Conservation (phyloP, 2,888 invertebrate species). For the Chrysopilus asiliformis region DNA sequence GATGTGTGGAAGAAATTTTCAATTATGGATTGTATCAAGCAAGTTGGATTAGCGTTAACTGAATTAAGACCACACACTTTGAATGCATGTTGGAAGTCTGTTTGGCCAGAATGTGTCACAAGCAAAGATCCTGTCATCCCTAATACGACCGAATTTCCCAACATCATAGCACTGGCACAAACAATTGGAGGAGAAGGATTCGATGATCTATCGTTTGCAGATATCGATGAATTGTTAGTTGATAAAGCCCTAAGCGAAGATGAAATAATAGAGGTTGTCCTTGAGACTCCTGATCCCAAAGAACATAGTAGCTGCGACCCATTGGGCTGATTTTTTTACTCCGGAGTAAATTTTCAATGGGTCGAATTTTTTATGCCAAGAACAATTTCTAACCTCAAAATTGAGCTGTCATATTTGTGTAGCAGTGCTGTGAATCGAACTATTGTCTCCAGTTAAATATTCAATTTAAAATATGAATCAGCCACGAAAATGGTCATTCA, state of each 20-base stretch:
- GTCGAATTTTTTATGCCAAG: too few relatives aligned
- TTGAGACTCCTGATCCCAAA: too few relatives aligned
- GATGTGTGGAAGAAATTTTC: slow-evolving; percentile 14
- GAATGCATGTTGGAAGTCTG: slow-evolving; percentile 20
- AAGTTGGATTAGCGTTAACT: slow-evolving; percentile 7
- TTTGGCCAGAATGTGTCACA: slow-evolving; percentile 19
- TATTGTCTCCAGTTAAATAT: too few relatives aligned
- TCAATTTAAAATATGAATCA: too few relatives aligned
- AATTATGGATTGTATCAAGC: slow-evolving; percentile 12
- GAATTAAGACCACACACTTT: slow-evolving; percentile 18
- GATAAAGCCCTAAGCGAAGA: slow-evolving; percentile 15
- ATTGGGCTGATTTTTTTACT: too few relatives aligned
- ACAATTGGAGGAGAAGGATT: slow-evolving; percentile 20
- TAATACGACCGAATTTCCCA: neutral
- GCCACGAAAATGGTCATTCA: too few relatives aligned
- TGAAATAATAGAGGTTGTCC: too few relatives aligned
- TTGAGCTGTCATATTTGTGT: too few relatives aligned
- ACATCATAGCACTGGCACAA: slow-evolving; percentile 16
- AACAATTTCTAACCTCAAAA: too few relatives aligned
- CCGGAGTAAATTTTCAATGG: too few relatives aligned
- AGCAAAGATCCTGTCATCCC: slow-evolving; percentile 6
- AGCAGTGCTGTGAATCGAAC: too few relatives aligned
- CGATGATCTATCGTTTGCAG: slow-evolving; percentile 14
- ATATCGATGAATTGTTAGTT: slow-evolving; percentile 17
- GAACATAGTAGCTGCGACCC: too few relatives aligned